Evolutionary conservation across 2,113 vertebrate species (phyloP).

Genomic region (Cynocephalus volans): DNA sequence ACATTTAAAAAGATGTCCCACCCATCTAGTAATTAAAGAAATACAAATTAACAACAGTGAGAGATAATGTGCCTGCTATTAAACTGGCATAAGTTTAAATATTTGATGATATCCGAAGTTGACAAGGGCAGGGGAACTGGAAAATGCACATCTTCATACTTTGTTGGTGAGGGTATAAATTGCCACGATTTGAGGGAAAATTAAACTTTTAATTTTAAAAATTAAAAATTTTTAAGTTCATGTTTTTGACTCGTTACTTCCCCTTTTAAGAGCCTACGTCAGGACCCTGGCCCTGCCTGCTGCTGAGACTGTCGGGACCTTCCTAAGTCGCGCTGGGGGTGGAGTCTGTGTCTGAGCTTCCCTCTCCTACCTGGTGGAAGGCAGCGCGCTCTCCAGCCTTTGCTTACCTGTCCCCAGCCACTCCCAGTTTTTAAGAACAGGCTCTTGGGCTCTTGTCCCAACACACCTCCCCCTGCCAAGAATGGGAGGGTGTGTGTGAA

Average conservation of each 20-base stretch:
- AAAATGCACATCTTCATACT: neutral
- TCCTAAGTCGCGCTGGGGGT: neutral
- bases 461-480: neutral
- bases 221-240: neutral
- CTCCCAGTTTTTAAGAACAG: neutral
- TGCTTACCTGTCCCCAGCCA: neutral
- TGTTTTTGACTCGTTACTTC: neutral
- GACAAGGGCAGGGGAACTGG: neutral
- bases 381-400: neutral
- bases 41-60: neutral
- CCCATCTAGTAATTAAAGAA: neutral
- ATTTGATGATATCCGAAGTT: neutral
- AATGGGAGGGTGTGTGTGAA: neutral
- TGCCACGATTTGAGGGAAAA: neutral
- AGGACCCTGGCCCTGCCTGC: too few relatives aligned
- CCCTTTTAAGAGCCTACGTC: neutral
- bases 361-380: neutral
- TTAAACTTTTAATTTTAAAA: neutral
- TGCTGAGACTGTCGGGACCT: neutral
- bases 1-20: conserved; percentile 1
- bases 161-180: neutral
- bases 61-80: too few relatives aligned
- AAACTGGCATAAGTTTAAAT: neutral
- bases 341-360: neutral
- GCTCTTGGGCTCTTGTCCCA: neutral